These are phyloP conservation scores for Eurytoma californica DNA, from an alignment of 2,888 invertebrate genomes.

Conservation along the genomic window DNA sequence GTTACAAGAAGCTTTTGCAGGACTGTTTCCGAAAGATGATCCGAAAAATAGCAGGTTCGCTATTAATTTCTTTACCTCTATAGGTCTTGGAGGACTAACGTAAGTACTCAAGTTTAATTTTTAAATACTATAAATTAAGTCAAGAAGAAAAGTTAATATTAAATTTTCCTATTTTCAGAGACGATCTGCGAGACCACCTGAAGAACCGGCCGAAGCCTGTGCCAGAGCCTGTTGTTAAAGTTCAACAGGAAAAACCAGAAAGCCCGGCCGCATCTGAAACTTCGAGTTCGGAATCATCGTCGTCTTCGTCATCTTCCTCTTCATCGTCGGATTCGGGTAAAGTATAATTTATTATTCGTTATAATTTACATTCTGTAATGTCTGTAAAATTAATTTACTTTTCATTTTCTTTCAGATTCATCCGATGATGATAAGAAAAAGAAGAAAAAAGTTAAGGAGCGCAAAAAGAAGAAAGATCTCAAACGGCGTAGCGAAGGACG, in stretches of 20 bases:
- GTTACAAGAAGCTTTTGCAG: conserved; percentile 89
- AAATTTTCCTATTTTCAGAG: conserved; percentile 73
- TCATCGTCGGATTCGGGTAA: conserved; percentile 56
- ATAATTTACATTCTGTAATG: too few relatives aligned
- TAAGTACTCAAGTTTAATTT: conserved; percentile 71
- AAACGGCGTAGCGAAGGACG: too few relatives aligned
- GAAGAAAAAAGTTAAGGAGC: too few relatives aligned
- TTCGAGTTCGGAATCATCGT: conserved; percentile 61
- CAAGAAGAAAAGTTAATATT: neutral
- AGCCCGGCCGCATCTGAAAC: conserved; percentile 63
- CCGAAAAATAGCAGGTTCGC: conserved; percentile 97
- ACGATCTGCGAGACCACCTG: conserved; percentile 91
- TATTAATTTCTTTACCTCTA: conserved; percentile 78
- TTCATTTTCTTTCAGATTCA: conserved; percentile 44
- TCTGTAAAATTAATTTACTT: conserved; percentile 7
- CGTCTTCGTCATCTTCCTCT: conserved; percentile 52
- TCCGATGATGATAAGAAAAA: conserved; percentile 1
- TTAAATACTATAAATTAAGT: neutral
- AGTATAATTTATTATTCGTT: conserved; percentile 1
- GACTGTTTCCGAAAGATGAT: conserved; percentile 96
- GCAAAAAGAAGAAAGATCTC: too few relatives aligned
- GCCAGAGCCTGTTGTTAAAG: conserved; percentile 59
- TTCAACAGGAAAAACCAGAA: conserved; percentile 57
- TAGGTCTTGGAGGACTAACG: conserved; percentile 93
- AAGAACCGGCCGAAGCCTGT: conserved; percentile 83